Conservation (phyloP, 1,140 invertebrate species). For the Zaprionus tsacasi region DNA sequence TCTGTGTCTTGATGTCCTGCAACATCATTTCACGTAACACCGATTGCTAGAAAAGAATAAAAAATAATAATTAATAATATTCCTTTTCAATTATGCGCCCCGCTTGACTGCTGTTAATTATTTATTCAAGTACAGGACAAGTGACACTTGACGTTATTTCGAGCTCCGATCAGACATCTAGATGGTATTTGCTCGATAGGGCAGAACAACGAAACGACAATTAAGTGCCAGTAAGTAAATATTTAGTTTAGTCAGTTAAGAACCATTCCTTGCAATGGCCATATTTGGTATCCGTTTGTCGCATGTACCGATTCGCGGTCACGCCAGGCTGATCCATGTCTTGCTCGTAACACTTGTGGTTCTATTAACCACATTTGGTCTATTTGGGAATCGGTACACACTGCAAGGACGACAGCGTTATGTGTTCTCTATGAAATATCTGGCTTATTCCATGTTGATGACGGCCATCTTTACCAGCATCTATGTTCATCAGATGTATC, state of each 20-base stretch:
- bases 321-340: constrained; percentile 36
- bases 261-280: constrained; percentile 32
- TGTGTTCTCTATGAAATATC: constrained; percentile 51
- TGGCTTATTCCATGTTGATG: constrained; percentile 53
- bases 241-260: constrained; percentile 12
- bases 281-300: constrained; percentile 31
- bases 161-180: constrained; percentile 1
- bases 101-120: not conserved
- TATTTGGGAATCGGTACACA: constrained; percentile 56
- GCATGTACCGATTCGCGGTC: constrained; percentile 26
- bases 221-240: constrained; percentile 1
- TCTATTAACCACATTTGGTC: constrained; percentile 54
- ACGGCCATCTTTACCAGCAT: constrained; percentile 44
- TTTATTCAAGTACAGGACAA: not conserved
- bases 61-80: not conserved
- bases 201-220: constrained; percentile 47
- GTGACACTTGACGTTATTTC: constrained; percentile 3
- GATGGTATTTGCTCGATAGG: constrained; percentile 16
- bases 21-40: constrained; percentile 73
- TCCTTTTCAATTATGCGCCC: constrained; percentile 3
- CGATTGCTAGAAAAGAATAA: constrained; percentile 64
- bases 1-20: constrained; percentile 62
- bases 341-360: constrained; percentile 45
- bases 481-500: constrained; percentile 56
- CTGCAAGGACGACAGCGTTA: constrained; percentile 41